Evolutionary conservation across 2,797 vertebrate species (phyloP).

Genomic region (Hyperoplus immaculatus): DNA sequence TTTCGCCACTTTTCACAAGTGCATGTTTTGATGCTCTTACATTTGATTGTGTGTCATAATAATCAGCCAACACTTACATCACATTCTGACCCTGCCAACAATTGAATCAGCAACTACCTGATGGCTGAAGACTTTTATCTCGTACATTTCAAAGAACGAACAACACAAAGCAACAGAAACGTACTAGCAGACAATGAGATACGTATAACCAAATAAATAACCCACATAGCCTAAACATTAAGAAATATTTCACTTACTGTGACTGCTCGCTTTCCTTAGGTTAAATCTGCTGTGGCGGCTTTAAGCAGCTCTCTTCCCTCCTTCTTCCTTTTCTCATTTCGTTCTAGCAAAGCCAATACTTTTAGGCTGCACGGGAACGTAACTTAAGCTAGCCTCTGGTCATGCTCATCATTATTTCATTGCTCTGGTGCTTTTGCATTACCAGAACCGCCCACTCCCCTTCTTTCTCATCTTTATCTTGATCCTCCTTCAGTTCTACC

Average conservation of each 20-base stretch:
- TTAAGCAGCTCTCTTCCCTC: slow-evolving; percentile 56
- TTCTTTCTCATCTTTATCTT: slow-evolving; percentile 59
- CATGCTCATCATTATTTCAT: slow-evolving; percentile 90
- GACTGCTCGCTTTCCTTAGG: slow-evolving; percentile 27
- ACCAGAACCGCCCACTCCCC: slow-evolving; percentile 71
- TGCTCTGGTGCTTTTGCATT: slow-evolving; percentile 78
- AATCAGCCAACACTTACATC: not conserved
- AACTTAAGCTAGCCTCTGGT: slow-evolving; percentile 85
- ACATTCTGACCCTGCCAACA: slow-evolving; percentile 11
- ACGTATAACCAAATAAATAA: not conserved
- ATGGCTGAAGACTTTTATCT: not conserved
- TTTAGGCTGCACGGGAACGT: slow-evolving; percentile 77
- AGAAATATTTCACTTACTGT: slow-evolving; percentile 60
- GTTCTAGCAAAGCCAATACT: slow-evolving; percentile 51
- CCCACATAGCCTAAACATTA: not conserved
- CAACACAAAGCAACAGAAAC: slow-evolving; percentile 8
- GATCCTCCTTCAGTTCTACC: slow-evolving; percentile 32
- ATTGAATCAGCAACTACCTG: not conserved
- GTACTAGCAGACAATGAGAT: not conserved
- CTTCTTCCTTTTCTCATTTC: slow-evolving; percentile 57
- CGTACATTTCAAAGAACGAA: not conserved
- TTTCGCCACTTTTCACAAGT: not conserved
- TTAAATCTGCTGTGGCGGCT: slow-evolving; percentile 53
- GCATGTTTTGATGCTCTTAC: not conserved
- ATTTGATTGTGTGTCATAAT: slow-evolving; percentile 1